phyloP scores from a whole-genome alignment of 2,888 invertebrate species.

The Drosophila nr. perissopoda region DNA sequence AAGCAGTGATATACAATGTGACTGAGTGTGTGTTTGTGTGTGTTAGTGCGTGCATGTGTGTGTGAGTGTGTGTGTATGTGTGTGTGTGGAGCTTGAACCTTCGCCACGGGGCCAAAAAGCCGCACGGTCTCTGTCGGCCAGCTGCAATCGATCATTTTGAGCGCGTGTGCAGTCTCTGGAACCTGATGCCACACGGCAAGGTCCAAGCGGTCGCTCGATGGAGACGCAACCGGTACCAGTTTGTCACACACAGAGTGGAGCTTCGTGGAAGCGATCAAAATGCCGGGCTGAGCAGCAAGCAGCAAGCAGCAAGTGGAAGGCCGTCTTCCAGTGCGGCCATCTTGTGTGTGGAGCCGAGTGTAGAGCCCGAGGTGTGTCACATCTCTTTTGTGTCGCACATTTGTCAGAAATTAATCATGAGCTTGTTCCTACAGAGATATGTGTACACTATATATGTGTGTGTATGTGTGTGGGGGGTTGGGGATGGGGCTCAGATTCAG shows the following conservation, averaged over 20 bases:
- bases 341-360: slow-evolving; percentile 49
- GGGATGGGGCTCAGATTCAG: slow-evolving; percentile 35
- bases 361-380: slow-evolving; percentile 83
- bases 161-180: slow-evolving; percentile 74
- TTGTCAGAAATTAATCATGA: slow-evolving; percentile 85
- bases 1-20: slow-evolving; percentile 59
- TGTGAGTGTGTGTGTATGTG: neutral
- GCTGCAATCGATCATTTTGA: slow-evolving; percentile 70
- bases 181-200: slow-evolving; percentile 74
- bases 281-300: slow-evolving; percentile 33
- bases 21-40: neutral
- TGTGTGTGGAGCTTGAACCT: slow-evolving; percentile 32
- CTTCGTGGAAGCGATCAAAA: slow-evolving; percentile 56
- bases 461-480: slow-evolving; percentile 10
- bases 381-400: slow-evolving; percentile 84
- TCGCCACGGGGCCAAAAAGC: slow-evolving; percentile 50
- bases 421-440: slow-evolving; percentile 67
- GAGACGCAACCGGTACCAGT: slow-evolving; percentile 55
- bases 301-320: slow-evolving; percentile 8
- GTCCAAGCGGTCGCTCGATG: slow-evolving; percentile 40
- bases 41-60: slow-evolving; percentile 23
- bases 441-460: slow-evolving; percentile 14
- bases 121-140: slow-evolving; percentile 33
- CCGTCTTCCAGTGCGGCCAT: slow-evolving; percentile 58
- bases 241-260: slow-evolving; percentile 46